These are phyloP conservation scores for Macaria liturata DNA, from an alignment of 2,888 invertebrate species.

Conservation along the genomic window DNA sequence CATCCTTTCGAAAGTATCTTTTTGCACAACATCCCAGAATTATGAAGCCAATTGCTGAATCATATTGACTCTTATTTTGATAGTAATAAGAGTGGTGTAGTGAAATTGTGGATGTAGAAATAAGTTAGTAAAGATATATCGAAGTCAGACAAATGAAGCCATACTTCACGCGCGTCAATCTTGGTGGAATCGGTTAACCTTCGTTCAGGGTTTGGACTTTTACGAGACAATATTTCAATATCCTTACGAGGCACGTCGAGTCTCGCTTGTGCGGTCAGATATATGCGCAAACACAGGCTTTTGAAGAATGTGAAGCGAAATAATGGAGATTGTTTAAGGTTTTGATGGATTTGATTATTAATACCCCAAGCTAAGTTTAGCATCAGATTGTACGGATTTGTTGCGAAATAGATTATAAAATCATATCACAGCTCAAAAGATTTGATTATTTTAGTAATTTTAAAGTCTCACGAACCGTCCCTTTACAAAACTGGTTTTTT, in stretches of 20 bases:
- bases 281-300: constrained; percentile 22
- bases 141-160: constrained; percentile 79
- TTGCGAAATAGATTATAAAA: no score
- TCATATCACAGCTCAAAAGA: no score
- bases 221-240: constrained; percentile 81
- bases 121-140: constrained; percentile 64
- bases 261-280: constrained; percentile 25
- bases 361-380: no score
- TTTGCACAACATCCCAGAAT: constrained; percentile 22
- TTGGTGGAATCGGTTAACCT: constrained; percentile 67
- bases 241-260: constrained; percentile 69
- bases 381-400: no score
- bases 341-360: no score
- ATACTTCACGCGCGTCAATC: constrained; percentile 72
- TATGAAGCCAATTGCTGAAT: neutral
- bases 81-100: constrained; percentile 17
- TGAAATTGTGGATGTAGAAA: constrained; percentile 16
- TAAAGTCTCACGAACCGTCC: no score
- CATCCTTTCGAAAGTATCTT: constrained; percentile 55
- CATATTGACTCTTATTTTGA: constrained; percentile 37
- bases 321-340: neutral
- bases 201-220: constrained; percentile 66
- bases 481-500: no score
- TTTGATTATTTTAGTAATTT: no score
- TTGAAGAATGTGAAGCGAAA: constrained; percentile 5